These are phyloP conservation scores for Aphelinus atriplicis DNA, from an alignment of 1,140 invertebrate genomes.

Conservation along the genomic window DNA sequence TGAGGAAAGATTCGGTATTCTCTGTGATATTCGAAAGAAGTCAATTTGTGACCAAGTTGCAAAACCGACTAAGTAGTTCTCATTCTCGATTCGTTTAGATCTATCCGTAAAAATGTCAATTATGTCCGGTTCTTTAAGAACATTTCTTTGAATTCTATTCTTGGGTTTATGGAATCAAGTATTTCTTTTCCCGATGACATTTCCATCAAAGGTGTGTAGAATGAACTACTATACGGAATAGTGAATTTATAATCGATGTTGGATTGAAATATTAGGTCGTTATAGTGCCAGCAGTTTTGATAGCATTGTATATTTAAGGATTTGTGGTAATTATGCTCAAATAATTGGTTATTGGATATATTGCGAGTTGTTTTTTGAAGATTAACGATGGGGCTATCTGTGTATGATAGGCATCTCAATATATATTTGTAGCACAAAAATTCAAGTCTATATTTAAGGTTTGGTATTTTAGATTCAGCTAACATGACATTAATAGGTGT, in stretches of 20 bases:
- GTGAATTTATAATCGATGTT: not conserved
- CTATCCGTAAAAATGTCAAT: no score
- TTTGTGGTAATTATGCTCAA: not conserved
- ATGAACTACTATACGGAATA: no score
- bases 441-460: not conserved
- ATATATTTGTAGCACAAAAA: not conserved
- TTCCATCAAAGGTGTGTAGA: no score
- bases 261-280: not conserved
- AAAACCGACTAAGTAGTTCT: no score
- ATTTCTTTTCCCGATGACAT: no score
- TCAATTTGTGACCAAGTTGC: no score
- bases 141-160: no score
- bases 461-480: constrained; percentile 25
- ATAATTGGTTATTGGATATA: not conserved
- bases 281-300: not conserved
- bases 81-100: no score
- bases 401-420: not conserved
- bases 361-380: not conserved
- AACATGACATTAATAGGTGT: constrained; percentile 34
- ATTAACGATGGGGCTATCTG: not conserved
- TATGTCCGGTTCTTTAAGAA: no score
- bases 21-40: no score
- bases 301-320: not conserved
- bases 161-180: no score
- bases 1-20: no score